Evolutionary conservation across 2,797 vertebrate species (phyloP).

Genomic region (Erpetoichthys calabaricus): DNA sequence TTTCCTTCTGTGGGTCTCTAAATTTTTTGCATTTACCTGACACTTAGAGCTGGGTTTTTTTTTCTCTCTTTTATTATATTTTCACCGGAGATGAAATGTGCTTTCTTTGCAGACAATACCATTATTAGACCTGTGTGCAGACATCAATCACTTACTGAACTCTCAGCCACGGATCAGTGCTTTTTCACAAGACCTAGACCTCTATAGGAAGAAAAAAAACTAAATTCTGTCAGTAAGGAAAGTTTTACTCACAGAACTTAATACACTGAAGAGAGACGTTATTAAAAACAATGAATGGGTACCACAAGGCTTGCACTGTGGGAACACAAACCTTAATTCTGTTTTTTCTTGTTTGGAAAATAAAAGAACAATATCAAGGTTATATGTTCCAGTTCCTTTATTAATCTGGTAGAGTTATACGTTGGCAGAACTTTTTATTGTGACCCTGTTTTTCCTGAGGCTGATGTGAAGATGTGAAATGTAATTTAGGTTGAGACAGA

Average conservation of each 20-base stretch:
- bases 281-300: conserved; percentile 9
- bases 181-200: conserved; percentile 19
- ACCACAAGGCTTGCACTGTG: background rate
- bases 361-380: too few species aligned
- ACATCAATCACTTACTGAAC: conserved; percentile 34
- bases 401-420: too few species aligned
- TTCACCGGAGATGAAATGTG: conserved; percentile 33
- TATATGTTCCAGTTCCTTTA: too few species aligned
- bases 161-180: conserved; percentile 29
- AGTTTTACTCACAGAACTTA: conserved; percentile 24
- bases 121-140: conserved; percentile 29
- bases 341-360: too few species aligned
- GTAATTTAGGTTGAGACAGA: too few species aligned
- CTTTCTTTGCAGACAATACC: conserved; percentile 37
- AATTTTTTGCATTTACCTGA: conserved; percentile 16
- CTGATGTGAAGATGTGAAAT: too few species aligned
- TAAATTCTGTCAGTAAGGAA: conserved; percentile 20
- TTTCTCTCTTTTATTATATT: conserved; percentile 21
- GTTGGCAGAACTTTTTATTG: too few species aligned
- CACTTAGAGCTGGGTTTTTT: conserved; percentile 25
- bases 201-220: conserved; percentile 18
- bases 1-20: conserved; percentile 5
- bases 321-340: too few species aligned
- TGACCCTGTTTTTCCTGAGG: too few species aligned
- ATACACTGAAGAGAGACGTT: conserved; percentile 14